A percentile compares a stretch with the other conserved stretches of the same genome.
Evolutionary conservation across 2,888 invertebrate species (phyloP).

Genomic region (Andrena minutula): DNA sequence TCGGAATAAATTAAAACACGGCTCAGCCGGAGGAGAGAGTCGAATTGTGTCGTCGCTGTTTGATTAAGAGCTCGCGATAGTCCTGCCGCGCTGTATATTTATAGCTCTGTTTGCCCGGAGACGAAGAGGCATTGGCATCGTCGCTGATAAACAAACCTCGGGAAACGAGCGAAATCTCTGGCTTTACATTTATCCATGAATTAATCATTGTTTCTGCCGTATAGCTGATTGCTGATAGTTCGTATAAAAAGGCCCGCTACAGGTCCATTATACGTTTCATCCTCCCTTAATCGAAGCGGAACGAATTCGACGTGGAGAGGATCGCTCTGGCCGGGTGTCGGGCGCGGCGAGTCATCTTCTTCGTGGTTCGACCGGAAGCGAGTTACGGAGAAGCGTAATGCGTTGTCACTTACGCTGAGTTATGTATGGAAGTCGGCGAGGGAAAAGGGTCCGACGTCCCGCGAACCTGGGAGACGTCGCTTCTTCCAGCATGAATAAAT

Average conservation of each 20-base stretch:
- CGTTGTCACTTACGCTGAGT: conserved; percentile 58
- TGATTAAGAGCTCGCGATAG: conserved; percentile 44
- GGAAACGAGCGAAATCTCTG: background rate
- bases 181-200: background rate
- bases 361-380: background rate
- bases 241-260: too few species aligned
- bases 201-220: background rate
- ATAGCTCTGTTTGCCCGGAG: background rate
- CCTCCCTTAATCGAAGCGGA: conserved; percentile 1
- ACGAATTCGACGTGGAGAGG: background rate
- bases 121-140: background rate
- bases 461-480: conserved; percentile 39
- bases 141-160: conserved; percentile 11
- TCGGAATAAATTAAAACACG: conserved; percentile 67
- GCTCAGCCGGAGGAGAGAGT: conserved; percentile 22
- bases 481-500: conserved; percentile 70
- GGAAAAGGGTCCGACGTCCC: conserved; percentile 37
- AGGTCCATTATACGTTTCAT: background rate
- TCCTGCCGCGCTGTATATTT: conserved; percentile 24
- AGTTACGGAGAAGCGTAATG: conserved; percentile 23
- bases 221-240: too few species aligned
- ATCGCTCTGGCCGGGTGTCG: background rate
- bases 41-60: conserved; percentile 48
- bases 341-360: background rate
- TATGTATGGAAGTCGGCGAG: conserved; percentile 54